Evolutionary conservation across 2,113 vertebrate species (phyloP).

Genomic region (Psettodes erumei): DNA sequence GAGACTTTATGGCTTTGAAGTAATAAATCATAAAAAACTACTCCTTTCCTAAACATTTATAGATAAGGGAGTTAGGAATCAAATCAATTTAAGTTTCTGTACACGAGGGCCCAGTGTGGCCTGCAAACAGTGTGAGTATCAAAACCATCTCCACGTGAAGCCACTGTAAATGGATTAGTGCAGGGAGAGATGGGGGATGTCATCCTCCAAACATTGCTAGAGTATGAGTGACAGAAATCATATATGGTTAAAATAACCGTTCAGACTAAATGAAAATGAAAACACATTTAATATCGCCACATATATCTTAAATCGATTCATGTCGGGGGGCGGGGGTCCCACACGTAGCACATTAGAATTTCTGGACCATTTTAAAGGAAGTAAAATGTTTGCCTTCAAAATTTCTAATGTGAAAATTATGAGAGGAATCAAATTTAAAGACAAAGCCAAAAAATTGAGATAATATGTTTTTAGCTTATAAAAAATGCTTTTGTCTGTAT

Average conservation of each 20-base stretch:
- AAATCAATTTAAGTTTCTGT: conserved; percentile 87
- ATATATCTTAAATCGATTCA: conserved; percentile 11
- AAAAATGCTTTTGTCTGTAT: not conserved
- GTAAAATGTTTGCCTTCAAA: not conserved
- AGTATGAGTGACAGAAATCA: conserved; percentile 46
- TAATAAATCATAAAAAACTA: conserved; percentile 90
- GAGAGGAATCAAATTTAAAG: conserved; percentile 9
- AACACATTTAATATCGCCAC: not conserved
- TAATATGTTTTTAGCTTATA: not conserved
- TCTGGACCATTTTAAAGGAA: not conserved
- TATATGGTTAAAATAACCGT: conserved; percentile 21
- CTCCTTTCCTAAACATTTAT: conserved; percentile 85
- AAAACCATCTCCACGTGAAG: conserved; percentile 78
- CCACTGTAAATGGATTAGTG: conserved; percentile 80
- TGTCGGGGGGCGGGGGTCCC: too few species aligned
- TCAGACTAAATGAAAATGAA: conserved; percentile 2
- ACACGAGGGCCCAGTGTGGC: conserved; percentile 79
- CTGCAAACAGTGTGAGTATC: conserved; percentile 78
- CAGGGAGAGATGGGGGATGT: conserved; percentile 24
- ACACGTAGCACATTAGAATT: not conserved
- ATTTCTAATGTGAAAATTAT: not conserved
- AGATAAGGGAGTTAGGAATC: conserved; percentile 88
- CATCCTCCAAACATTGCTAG: conserved; percentile 33
- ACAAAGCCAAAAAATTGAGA: not conserved
- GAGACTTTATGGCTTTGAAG: conserved; percentile 84